Conservation (phyloP, 2,113 vertebrate genomes). For the Bos indicus region DNA sequence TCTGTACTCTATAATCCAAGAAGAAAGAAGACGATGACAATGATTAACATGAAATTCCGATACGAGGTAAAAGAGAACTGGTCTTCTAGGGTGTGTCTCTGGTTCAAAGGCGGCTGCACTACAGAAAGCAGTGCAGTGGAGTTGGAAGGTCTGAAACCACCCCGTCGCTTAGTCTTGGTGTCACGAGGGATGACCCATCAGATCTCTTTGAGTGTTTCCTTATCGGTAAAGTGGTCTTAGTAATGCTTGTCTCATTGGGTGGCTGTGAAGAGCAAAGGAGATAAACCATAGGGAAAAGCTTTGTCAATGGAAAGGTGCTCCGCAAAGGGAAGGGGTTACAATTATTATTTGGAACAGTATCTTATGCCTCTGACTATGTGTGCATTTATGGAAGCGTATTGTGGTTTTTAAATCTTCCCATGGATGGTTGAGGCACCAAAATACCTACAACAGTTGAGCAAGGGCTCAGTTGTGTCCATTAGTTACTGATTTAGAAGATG, state of each 20-base stretch:
- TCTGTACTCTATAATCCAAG: not conserved
- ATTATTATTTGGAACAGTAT: not conserved
- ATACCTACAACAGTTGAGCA: not conserved
- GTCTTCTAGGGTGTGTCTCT: not conserved
- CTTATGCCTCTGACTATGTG: not conserved
- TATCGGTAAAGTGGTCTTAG: not conserved
- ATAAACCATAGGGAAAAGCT: slow-evolving; percentile 6
- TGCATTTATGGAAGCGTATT: not conserved
- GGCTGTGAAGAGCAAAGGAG: slow-evolving; percentile 14
- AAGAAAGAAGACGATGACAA: slow-evolving; percentile 1
- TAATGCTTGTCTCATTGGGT: not conserved
- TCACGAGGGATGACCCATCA: not conserved
- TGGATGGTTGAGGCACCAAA: not conserved
- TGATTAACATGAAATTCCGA: not conserved
- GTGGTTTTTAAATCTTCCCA: not conserved
- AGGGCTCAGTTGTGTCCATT: not conserved
- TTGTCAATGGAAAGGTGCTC: not conserved
- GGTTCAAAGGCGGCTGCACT: not conserved
- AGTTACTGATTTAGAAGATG: not conserved
- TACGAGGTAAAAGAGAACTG: not conserved
- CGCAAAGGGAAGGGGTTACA: not conserved
- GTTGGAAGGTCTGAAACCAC: not conserved
- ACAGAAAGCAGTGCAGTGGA: not conserved
- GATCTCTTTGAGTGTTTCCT: not conserved
- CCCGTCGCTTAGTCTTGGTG: not conserved